Conservation (phyloP, 2,888 invertebrate species). For the Xestia c-nigrum region DNA sequence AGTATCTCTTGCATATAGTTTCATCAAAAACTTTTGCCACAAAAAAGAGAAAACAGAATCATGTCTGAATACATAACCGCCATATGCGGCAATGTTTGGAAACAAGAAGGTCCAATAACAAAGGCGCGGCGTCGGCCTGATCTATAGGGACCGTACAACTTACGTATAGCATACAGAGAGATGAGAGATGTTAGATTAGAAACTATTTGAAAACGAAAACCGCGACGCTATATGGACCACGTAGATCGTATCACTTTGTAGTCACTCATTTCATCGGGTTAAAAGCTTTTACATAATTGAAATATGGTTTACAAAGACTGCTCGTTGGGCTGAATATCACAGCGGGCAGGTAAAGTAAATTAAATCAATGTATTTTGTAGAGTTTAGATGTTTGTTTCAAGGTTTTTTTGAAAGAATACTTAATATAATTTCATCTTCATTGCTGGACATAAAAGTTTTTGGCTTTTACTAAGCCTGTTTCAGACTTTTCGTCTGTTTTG, state of each 20-base stretch:
- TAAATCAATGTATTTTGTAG: slow-evolving; percentile 30
- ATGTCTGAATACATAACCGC: slow-evolving; percentile 49
- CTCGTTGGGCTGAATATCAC: slow-evolving; percentile 34
- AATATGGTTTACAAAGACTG: slow-evolving; percentile 58
- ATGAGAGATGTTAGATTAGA: slow-evolving; percentile 59
- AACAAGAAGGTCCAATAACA: slow-evolving; percentile 59
- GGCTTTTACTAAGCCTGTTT: background rate
- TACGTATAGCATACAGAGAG: slow-evolving; percentile 40
- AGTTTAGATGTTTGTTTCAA: slow-evolving; percentile 2
- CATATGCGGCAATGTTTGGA: slow-evolving; percentile 51
- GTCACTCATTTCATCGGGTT: slow-evolving; percentile 64
- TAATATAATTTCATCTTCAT: background rate
- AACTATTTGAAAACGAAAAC: slow-evolving; percentile 67
- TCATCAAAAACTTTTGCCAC: slow-evolving; percentile 58
- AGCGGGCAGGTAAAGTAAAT: slow-evolving; percentile 39
- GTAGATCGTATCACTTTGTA: slow-evolving; percentile 66
- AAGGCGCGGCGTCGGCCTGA: slow-evolving; percentile 37
- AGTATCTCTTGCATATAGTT: slow-evolving; percentile 20
- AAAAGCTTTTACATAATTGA: slow-evolving; percentile 67
- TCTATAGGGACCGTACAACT: slow-evolving; percentile 43
- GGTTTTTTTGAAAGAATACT: background rate
- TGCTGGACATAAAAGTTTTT: background rate
- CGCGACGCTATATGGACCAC: slow-evolving; percentile 53
- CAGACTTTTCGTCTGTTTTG: background rate
- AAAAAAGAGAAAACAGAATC: slow-evolving; percentile 51